Conservation (phyloP, 2,888 invertebrate genomes). For the Pteria penguin region DNA sequence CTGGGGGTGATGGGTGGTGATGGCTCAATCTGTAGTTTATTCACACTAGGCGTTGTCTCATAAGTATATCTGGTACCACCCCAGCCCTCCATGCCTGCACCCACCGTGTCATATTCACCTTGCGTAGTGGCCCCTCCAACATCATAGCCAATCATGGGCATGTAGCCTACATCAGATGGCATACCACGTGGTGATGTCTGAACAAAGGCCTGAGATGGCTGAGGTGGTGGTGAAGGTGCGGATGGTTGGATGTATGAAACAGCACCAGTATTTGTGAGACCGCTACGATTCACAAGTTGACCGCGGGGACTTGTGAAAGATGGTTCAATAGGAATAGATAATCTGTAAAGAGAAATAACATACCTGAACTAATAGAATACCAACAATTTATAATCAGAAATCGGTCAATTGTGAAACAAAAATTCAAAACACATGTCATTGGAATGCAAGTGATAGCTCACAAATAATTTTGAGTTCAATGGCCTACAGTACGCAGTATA, state of each 20-base stretch:
- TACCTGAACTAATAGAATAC: too few species aligned
- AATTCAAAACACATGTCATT: too few species aligned
- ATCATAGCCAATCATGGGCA: not conserved
- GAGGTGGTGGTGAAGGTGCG: slow-evolving; percentile 7
- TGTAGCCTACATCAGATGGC: not conserved
- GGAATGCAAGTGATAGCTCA: too few species aligned
- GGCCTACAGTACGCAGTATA: too few species aligned
- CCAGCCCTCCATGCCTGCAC: slow-evolving; percentile 15
- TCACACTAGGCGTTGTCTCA: slow-evolving; percentile 64
- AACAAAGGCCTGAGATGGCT: not conserved
- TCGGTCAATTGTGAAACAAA: too few species aligned
- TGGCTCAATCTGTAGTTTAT: slow-evolving; percentile 59
- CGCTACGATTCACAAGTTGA: too few species aligned
- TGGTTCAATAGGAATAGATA: not conserved
- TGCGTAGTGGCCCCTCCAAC: not conserved
- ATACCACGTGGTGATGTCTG: slow-evolving; percentile 8
- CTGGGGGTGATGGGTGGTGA: slow-evolving; percentile 53
- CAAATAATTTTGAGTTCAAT: too few species aligned
- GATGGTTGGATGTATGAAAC: slow-evolving; percentile 5
- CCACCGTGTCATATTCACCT: slow-evolving; percentile 19
- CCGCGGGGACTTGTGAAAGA: too few species aligned
- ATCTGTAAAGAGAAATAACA: too few species aligned
- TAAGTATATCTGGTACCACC: slow-evolving; percentile 59
- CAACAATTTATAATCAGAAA: too few species aligned
- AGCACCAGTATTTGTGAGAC: not conserved